phyloP scores from a whole-genome alignment of 2,888 invertebrate genomes.

The Zaprionus obscuricornis region DNA sequence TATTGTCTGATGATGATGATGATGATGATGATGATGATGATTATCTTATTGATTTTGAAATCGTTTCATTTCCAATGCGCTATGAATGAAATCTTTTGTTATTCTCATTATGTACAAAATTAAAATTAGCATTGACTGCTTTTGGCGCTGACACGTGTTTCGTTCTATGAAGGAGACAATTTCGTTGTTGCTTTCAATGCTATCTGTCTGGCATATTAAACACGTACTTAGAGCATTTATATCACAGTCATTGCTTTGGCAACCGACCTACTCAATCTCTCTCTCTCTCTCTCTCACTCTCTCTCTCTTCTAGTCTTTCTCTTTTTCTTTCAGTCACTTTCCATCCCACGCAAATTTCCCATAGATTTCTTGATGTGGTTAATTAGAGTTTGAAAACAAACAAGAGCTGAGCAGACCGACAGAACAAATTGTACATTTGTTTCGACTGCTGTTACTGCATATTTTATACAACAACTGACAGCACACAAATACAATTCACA shows the following conservation, averaged over 20 bases:
- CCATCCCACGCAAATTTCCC: conserved; percentile 63
- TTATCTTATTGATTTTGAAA: conserved; percentile 39
- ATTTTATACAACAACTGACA: conserved; percentile 59
- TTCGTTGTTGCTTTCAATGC: conserved; percentile 36
- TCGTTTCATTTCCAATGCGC: conserved; percentile 37
- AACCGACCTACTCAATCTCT: conserved; percentile 3
- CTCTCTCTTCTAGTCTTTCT: background rate
- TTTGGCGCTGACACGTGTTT: conserved; percentile 60
- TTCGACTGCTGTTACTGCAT: conserved; percentile 67
- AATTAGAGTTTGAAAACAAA: conserved; percentile 72
- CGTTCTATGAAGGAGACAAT: conserved; percentile 58
- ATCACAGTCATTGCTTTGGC: conserved; percentile 42
- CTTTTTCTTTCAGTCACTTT: background rate
- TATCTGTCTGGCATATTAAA: conserved; percentile 61
- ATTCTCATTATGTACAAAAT: conserved; percentile 38
- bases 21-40: no score
- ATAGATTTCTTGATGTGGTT: conserved; percentile 74
- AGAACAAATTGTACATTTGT: conserved; percentile 65
- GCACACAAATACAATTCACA: no score
- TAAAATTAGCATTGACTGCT: conserved; percentile 33
- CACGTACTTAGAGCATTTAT: conserved; percentile 71
- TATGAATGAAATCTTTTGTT: conserved; percentile 33
- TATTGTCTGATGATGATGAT: no score
- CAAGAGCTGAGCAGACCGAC: conserved; percentile 38
- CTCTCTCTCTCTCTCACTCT: background rate